phyloP scores from a whole-genome alignment of 2,113 vertebrate genomes.

The Gallinago media region DNA sequence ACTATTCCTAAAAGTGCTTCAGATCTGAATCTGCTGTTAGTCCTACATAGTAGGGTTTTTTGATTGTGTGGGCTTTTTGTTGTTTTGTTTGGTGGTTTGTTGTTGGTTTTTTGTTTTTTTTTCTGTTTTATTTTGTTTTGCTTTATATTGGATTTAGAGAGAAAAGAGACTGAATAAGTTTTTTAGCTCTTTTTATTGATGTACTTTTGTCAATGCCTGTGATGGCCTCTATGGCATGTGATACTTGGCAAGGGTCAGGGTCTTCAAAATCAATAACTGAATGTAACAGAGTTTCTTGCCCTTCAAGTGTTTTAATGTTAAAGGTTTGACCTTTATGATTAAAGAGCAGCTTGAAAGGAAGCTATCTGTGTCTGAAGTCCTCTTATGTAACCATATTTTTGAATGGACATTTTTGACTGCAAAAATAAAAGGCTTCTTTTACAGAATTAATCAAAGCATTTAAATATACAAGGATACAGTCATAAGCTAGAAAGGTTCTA shows the following conservation, averaged over 20 bases:
- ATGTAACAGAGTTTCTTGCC: conserved; percentile 19
- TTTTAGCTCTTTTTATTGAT: neutral
- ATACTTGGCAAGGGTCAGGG: neutral
- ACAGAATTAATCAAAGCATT: neutral
- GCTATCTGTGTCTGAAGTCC: neutral
- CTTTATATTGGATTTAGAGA: neutral
- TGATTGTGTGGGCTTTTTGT: neutral
- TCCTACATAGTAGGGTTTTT: neutral
- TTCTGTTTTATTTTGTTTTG: no score
- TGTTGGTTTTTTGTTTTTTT: no score
- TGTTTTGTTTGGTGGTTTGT: neutral
- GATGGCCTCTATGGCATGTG: neutral
- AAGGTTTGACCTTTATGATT: conserved; percentile 50
- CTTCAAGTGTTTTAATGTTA: conserved; percentile 22
- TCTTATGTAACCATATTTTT: neutral
- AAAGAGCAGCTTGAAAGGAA: conserved; percentile 42
- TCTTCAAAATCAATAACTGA: conserved; percentile 42
- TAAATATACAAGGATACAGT: neutral
- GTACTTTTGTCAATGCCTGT: neutral
- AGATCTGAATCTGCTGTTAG: neutral
- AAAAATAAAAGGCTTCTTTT: neutral
- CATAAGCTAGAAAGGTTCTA: neutral
- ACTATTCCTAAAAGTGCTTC: neutral
- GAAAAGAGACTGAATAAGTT: neutral
- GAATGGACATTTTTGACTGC: neutral